Base-by-base conservation (phyloP, 2,113 vertebrate genomes). In the Grantiella picta region DNA sequence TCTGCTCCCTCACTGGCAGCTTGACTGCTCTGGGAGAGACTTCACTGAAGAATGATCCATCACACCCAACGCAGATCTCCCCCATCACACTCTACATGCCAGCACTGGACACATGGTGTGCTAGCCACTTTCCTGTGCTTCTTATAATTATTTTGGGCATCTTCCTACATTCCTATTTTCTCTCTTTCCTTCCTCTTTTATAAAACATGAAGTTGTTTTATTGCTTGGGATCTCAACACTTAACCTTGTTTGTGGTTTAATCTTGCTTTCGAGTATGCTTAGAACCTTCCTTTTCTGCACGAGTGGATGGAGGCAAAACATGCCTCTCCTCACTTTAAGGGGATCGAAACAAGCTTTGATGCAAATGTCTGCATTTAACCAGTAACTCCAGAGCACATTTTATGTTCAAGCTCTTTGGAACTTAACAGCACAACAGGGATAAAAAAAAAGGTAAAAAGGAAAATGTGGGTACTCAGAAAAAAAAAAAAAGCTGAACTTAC, bases 401-500 rank as follows among this genome's bases (percentile, higher is more conserved):
- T 35, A 52, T 23, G 14, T 35, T 5, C 50, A 59, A 73, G 1
- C 27, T 33, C 44, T 84, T 52, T 60, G 13, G 17, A 87, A 15
- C 22, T 69, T 53, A 57, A 60, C 1, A 50, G 28, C 0, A 52
- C 22, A 56, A 33, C 8, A 15, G 5, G 15, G 38, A 4, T 4
- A 36, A 59, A 42, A 20, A 25, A 61, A 50, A 40, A 14, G 21
- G 61, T 59, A 23, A 69, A 73, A 82, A 33, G 13, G 5, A 81
- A 81, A 50, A 50, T 1, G 3, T 45, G 19, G 0, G 0, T 7
- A 21, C 2, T 42, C 7, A 44, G 15, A 60, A 47, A 54, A 21
- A 4, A 54, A 4, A 53, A 44, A 35, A 24, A 33, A 52, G 5
- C 22, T 77, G 35, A 85, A 71, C 15, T 78, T 85, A 60, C 4